Percentiles rank a stretch among this genome's conserved stretches.
These are phyloP conservation scores for Bubalus kerabau DNA, from an alignment of 2,113 vertebrate species.

Conservation along the genomic window DNA sequence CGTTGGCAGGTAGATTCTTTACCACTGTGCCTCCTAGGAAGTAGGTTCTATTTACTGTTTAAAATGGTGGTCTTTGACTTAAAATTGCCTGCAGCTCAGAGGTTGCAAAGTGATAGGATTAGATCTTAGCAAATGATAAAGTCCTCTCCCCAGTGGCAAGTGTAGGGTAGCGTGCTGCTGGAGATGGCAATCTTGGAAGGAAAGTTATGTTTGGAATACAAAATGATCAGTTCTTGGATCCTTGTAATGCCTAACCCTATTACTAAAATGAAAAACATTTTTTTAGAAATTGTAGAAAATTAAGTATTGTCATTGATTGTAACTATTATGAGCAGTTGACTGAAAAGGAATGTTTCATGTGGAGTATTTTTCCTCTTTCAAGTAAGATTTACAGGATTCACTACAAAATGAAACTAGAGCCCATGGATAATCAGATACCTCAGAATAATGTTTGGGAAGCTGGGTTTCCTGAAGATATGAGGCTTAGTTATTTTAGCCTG, in stretches of 20 bases:
- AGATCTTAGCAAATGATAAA: background rate
- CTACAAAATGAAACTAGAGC: slow-evolving; percentile 32
- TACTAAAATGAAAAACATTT: background rate
- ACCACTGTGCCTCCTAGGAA: background rate
- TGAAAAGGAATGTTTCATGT: slow-evolving; percentile 1
- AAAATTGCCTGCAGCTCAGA: background rate
- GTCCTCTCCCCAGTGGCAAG: background rate
- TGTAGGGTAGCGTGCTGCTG: background rate
- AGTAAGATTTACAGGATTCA: slow-evolving; percentile 43
- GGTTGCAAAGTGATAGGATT: background rate
- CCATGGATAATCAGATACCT: slow-evolving; percentile 27
- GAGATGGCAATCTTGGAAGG: background rate
- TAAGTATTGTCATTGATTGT: background rate
- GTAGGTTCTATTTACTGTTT: background rate
- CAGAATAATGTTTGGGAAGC: slow-evolving; percentile 48
- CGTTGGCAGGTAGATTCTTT: background rate
- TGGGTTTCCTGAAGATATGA: slow-evolving; percentile 47
- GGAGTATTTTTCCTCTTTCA: background rate
- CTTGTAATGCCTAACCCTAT: background rate
- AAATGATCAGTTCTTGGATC: background rate
- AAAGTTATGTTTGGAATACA: background rate
- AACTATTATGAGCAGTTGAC: background rate
- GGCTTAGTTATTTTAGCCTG: slow-evolving; percentile 67
- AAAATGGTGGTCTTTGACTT: background rate
- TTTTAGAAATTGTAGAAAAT: slow-evolving; percentile 8